Base-by-base conservation (phyloP, 2,797 vertebrate species). In the Pygocentrus nattereri region DNA sequence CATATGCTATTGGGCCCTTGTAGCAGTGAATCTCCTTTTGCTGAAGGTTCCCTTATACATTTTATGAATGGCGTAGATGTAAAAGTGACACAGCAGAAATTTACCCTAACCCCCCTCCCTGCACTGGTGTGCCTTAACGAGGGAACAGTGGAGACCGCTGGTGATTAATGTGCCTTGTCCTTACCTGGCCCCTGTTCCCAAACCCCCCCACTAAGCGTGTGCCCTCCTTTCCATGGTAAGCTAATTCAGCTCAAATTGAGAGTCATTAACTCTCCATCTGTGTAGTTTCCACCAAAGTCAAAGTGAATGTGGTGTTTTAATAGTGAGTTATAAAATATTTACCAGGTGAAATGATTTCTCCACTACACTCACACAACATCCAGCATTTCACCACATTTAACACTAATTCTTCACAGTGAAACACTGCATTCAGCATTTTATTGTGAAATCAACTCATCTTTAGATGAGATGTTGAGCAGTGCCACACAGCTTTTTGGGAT, bases 71-170 rank as follows among this genome's bases (percentile, higher is more conserved):
- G 30, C 18, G 44, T 10, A 64, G 49, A 56, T 41, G 8, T 76
- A 74, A 80, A 82, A 68, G 67, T 79, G 80, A 79, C 44, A 81
- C 59, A 61, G 64, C 74, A 85, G 70, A 77, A 80, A 74, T 25
- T 54, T 76, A 23, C 44, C 54, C 34, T 52, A 49, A 68, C 30
- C 15, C 12, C 44, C 31, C 31, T 11, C 21, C 44, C 27, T 34
- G 3, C 13, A 23, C 16, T 6, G 11, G 18, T 49, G 7, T 49
- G 25, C 4, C 58, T 62, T 74, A 75, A 84, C 44, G 69, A 54
- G 78, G 50, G 67, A 62, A 67, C 61, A 58, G 16, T 47, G 49
- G 72, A 80, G 65, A 75, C 31, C 13, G 30, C 31, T 41, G 64
- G 21, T 49, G 56, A 62, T 62, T 76, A 77, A 61, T 50, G 49